phyloP scores from a whole-genome alignment of 2,888 invertebrate species.

The Pristionchus japonicus region DNA sequence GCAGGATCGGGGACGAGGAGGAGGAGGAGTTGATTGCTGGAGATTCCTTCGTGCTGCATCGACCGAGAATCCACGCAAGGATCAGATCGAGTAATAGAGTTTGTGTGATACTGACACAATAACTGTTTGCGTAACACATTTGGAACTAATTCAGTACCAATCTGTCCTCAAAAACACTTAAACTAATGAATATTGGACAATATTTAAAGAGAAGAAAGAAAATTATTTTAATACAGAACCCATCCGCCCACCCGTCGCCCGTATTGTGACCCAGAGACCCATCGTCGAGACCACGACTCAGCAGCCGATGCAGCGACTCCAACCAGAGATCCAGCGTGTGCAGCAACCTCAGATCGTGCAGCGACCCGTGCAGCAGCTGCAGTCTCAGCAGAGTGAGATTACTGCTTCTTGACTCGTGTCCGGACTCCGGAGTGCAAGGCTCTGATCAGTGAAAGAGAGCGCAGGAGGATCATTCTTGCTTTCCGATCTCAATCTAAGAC shows the following conservation, averaged over 20 bases:
- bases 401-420: no score
- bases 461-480: no score
- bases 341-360: neutral
- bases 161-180: no score
- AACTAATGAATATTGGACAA: no score
- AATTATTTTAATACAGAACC: neutral
- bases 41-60: neutral
- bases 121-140: neutral
- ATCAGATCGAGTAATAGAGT: neutral
- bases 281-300: neutral
- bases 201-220: no score
- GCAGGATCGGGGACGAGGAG: neutral
- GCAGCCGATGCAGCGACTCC: constrained; percentile 37
- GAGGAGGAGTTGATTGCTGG: neutral
- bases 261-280: neutral
- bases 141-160: neutral
- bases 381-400: neutral
- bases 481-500: no score
- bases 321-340: neutral
- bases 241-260: neutral
- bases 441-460: no score
- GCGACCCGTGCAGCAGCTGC: neutral
- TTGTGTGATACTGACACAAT: neutral
- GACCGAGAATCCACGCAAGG: neutral
- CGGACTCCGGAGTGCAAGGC: no score